phyloP scores from a whole-genome alignment of 2,888 invertebrate genomes.

The Aleiodes alternator region DNA sequence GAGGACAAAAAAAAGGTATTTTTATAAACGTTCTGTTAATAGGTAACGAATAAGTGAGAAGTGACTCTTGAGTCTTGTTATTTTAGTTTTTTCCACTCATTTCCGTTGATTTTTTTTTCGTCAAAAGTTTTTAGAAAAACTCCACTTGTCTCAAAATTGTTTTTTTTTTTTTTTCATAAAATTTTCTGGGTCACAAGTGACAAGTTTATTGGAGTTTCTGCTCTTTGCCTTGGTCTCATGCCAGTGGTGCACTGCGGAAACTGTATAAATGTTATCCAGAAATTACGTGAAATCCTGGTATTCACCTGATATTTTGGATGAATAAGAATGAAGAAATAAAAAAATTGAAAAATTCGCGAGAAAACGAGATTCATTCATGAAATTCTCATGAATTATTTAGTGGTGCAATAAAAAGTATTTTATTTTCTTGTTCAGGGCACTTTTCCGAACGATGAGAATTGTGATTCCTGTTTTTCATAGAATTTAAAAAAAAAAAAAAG shows the following conservation, averaged over 20 bases:
- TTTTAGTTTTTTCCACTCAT: no score
- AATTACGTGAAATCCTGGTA: not conserved
- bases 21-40: no score
- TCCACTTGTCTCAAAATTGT: no score
- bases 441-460: not conserved
- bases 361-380: constrained; percentile 1
- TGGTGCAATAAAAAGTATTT: not conserved
- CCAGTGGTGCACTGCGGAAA: constrained; percentile 26
- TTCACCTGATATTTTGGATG: not conserved
- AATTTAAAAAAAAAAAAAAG: no score
- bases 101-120: no score
- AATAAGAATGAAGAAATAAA: not conserved
- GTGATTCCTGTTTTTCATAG: not conserved
- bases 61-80: no score
- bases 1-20: no score
- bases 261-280: constrained; percentile 19
- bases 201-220: constrained; percentile 7
- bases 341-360: not conserved
- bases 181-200: constrained; percentile 18
- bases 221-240: constrained; percentile 14
- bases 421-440: not conserved
- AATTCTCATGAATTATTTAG: constrained; percentile 12
- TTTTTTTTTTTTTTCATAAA: not conserved
- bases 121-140: no score
- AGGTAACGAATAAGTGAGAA: no score